Percentiles rank a stretch among this genome's conserved stretches.
phyloP scores from a whole-genome alignment of 2,888 invertebrate species.

The Crematogaster levior region DNA sequence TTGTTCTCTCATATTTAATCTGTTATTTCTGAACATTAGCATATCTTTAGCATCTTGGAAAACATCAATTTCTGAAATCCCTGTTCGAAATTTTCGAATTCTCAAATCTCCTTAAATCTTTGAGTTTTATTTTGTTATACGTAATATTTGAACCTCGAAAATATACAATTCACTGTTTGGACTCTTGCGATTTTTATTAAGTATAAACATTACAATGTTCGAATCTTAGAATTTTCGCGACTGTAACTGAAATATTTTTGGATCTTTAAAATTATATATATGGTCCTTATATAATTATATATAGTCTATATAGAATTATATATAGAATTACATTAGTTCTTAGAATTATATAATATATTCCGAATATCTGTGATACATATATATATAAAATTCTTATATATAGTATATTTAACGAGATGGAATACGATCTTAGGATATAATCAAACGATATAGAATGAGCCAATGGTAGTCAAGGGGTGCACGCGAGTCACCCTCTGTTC shows the following conservation, averaged over 20 bases:
- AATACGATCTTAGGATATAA: conserved; percentile 38
- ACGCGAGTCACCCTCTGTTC: conserved; percentile 64
- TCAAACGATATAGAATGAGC: conserved; percentile 52
- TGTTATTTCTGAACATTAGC: not conserved
- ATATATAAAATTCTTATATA: not conserved
- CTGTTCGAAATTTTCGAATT: not conserved
- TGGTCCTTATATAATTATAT: too few relatives aligned
- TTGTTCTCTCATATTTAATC: not conserved
- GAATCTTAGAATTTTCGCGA: not conserved
- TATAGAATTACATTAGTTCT: too few relatives aligned
- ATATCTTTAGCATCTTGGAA: not conserved
- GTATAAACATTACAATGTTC: not conserved
- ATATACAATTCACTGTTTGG: not conserved
- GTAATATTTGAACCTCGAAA: not conserved
- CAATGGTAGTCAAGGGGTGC: conserved; percentile 75
- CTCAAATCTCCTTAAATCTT: not conserved
- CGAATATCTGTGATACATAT: not conserved
- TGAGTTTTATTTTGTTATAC: not conserved
- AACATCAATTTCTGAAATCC: not conserved
- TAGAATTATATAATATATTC: conserved; percentile 9
- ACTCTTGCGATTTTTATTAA: not conserved
- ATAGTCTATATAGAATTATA: too few relatives aligned
- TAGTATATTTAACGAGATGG: conserved; percentile 10
- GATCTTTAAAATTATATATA: too few relatives aligned
- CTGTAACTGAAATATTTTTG: not conserved